Evolutionary conservation across 2,888 invertebrate species (phyloP).

Genomic region (Xanthorhoe designata): DNA sequence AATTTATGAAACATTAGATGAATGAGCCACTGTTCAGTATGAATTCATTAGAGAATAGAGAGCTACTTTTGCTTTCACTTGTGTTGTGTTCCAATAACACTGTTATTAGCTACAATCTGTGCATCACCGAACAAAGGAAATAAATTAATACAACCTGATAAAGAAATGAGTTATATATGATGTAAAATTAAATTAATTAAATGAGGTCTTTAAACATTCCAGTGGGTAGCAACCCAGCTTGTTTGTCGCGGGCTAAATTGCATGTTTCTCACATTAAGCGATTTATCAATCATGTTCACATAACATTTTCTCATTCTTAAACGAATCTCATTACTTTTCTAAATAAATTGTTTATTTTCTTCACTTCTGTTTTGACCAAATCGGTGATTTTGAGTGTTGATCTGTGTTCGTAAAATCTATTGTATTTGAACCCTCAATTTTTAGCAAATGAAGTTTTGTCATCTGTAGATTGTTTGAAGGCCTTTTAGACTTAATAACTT

Average conservation of each 20-base stretch:
- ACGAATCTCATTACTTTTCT: conserved; percentile 40
- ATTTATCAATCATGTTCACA: not conserved
- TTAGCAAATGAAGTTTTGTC: conserved; percentile 3
- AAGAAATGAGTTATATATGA: not conserved
- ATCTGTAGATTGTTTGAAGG: conserved; percentile 26
- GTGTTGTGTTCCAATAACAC: not conserved
- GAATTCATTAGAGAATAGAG: not conserved
- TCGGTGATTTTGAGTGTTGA: conserved; percentile 1
- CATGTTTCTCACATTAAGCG: not conserved
- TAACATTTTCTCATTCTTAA: conserved; percentile 12
- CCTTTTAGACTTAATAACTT: conserved; percentile 27
- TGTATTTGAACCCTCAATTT: not conserved
- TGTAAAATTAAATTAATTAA: conserved; percentile 7
- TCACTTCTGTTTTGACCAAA: conserved; percentile 1
- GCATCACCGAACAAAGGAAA: not conserved
- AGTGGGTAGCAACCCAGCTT: conserved; percentile 31
- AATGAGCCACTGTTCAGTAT: not conserved
- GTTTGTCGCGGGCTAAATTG: conserved; percentile 20
- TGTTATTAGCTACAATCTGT: not conserved
- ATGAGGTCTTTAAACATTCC: conserved; percentile 41
- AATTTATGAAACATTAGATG: not conserved
- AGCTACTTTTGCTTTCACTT: not conserved
- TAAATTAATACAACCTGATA: not conserved
- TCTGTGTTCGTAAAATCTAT: not conserved
- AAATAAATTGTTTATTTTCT: conserved; percentile 30